phyloP scores from a whole-genome alignment of 2,113 vertebrate species.

The Thamnophis sirtalis region DNA sequence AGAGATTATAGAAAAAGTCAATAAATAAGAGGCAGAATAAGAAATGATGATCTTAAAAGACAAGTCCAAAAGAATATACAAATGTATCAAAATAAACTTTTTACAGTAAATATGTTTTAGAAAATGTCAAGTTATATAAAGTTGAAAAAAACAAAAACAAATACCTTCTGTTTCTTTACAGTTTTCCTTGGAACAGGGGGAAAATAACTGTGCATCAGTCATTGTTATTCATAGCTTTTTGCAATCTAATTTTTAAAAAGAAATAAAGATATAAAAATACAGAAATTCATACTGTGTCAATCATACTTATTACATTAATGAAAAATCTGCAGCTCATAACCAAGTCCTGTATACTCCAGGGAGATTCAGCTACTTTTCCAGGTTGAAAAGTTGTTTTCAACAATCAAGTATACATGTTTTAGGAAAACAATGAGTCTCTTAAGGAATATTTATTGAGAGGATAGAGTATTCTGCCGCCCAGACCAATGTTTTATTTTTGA shows the following conservation, averaged over 20 bases:
- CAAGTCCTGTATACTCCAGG: not conserved
- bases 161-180: slow-evolving; percentile 31
- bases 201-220: slow-evolving; percentile 37
- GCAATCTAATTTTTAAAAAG: slow-evolving; percentile 40
- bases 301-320: not conserved
- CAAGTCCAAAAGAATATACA: not conserved
- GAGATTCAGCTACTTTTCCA: not conserved
- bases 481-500: not conserved
- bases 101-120: not conserved
- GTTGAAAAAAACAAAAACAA: not conserved
- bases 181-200: not conserved
- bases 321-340: not conserved
- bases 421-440: not conserved
- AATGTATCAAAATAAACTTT: not conserved
- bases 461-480: not conserved
- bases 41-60: not conserved
- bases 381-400: not conserved
- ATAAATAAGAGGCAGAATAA: not conserved
- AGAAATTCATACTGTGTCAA: not conserved
- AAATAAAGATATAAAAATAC: not conserved
- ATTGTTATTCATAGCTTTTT: slow-evolving; percentile 39
- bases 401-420: not conserved
- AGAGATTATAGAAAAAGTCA: not conserved
- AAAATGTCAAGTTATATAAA: not conserved
- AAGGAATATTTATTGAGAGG: not conserved